Base-by-base conservation (phyloP, 1,140 invertebrate genomes). In the Zaprionus ghesquierei region DNA sequence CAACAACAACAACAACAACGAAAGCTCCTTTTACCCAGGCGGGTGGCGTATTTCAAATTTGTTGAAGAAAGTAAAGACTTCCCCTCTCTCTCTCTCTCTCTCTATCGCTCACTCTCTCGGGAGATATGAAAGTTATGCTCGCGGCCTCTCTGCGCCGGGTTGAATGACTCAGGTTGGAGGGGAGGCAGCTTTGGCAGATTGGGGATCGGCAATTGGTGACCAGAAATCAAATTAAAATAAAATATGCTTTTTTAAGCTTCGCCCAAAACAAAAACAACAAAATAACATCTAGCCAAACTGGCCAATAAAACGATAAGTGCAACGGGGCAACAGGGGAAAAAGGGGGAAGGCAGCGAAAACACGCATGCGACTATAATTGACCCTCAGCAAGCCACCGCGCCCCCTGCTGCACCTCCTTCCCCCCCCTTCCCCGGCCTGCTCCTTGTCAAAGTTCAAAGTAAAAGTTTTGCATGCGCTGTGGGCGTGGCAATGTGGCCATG, bases 161-260 rank as follows among this genome's bases (percentile, higher is more conserved):
- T 89, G 84, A 89, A 89, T 87, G 84, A 87, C 84, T 87, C 84
- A 75, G 29, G 35, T 49, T n/a, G 29, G 53, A 41, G 31, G 18
- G 29, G 46, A 8, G 15, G 22, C 5, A 22, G n/a, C 3, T 41
- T 41, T 10, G 35, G 27, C 33, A 35, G 41, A 38, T 38, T 38
- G 35, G 33, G 33, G 35, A 33, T 12, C 20, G 60, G 22, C 12
- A 25, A 56, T 46, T 33, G 69, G 41, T 60, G 58, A 61, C 69
- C 61, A 89, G 60, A 77, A 71, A 77, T 74, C 69, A 80, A 80
- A 80, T 87, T 75, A 59, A 71, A 75, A 75, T 65, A 51, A 69
- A 81, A 81, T 69, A 71, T 53, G 60, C 60, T 65, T 66, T 65
- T 66, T 58, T 66, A 46, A 29, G 51, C 62, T 29, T 12, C 6